Conservation (phyloP, 2,888 invertebrate genomes). For the Subacronicta megacephala region DNA sequence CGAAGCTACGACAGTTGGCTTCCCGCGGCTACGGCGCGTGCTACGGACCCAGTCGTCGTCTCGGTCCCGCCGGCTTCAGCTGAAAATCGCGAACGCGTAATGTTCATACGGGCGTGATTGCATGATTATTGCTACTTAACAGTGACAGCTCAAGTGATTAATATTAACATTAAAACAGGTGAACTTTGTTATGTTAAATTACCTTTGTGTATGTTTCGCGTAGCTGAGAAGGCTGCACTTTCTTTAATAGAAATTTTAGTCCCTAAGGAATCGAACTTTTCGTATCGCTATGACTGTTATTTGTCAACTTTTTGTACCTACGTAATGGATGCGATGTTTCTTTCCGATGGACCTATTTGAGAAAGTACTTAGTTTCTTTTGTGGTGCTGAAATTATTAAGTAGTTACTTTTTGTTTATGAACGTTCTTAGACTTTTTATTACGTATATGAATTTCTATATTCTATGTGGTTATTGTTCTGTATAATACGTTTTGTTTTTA, state of each 20-base stretch:
- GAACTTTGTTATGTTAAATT: slow-evolving; percentile 72
- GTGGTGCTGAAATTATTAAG: slow-evolving; percentile 38
- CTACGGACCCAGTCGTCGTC: slow-evolving; percentile 48
- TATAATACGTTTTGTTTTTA: neutral
- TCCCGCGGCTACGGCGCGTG: slow-evolving; percentile 67
- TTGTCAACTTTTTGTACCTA: slow-evolving; percentile 56
- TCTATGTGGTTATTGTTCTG: neutral
- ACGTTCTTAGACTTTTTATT: no score
- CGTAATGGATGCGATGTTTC: slow-evolving; percentile 53
- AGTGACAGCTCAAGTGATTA: slow-evolving; percentile 83
- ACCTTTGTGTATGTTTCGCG: slow-evolving; percentile 61
- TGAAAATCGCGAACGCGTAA: slow-evolving; percentile 70
- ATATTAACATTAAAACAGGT: slow-evolving; percentile 80
- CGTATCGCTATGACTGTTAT: slow-evolving; percentile 54
- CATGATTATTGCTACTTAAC: slow-evolving; percentile 75
- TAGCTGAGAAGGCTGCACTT: slow-evolving; percentile 65
- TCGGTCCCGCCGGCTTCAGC: slow-evolving; percentile 42
- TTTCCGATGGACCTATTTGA: slow-evolving; percentile 46
- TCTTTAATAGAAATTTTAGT: slow-evolving; percentile 72
- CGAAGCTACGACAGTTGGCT: slow-evolving; percentile 72
- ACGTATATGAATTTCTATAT: slow-evolving; percentile 19
- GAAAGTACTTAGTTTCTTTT: slow-evolving; percentile 45
- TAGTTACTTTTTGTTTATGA: slow-evolving; percentile 19
- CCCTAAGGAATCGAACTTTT: slow-evolving; percentile 55
- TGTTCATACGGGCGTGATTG: slow-evolving; percentile 79